Base-by-base conservation (phyloP, 2,113 vertebrate genomes). In the Toxotes jaculatrix region DNA sequence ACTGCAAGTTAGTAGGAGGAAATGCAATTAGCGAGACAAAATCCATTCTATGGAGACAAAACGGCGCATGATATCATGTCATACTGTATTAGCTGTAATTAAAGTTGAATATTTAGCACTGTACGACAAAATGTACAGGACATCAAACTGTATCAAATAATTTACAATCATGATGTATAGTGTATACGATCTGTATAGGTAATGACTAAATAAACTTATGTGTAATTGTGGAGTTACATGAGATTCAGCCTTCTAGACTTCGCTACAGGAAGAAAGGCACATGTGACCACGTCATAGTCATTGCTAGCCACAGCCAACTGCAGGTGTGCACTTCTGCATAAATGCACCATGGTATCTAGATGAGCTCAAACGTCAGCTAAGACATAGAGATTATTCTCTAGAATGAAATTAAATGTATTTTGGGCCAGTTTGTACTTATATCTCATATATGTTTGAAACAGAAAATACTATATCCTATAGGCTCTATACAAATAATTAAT, bases 211-310 rank as follows among this genome's bases (percentile, higher is more conserved):
- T 27, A 27, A 27, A 27, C 27, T n/a, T n/a, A 1, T 27, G 27
- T 8, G 17, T 7, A n/a, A 31, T 17, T 56, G 3, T 3, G 17
- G 36, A 56, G 34, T 31, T 70, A 27, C 5, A 17, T 38, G 13
- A 38, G n/a, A 10, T 45, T 10, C 10, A 45, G 70, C 27, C 23
- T 10, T 49, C 34, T 42, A 21, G 45, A 27, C 27, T 40, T 21
- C 21, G 31, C 1, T 55, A 17, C 34, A 66, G 72, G n/a, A 4
- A 36, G 11, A 66, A 66, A 34, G 36, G 36, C 19, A 59, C 31
- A 68, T 2, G 17, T 21, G 69, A 32, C 32, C n/a, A 70, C 34
- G 76, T 62, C 76, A 70, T 69, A 68, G 75, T 38, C 75, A 27
- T 5, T 3, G 21, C 12, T 21, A 60, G 13, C 38, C 32, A 45